phyloP scores from a whole-genome alignment of 2,888 invertebrate species.

The Archaeoteleia sp. region DNA sequence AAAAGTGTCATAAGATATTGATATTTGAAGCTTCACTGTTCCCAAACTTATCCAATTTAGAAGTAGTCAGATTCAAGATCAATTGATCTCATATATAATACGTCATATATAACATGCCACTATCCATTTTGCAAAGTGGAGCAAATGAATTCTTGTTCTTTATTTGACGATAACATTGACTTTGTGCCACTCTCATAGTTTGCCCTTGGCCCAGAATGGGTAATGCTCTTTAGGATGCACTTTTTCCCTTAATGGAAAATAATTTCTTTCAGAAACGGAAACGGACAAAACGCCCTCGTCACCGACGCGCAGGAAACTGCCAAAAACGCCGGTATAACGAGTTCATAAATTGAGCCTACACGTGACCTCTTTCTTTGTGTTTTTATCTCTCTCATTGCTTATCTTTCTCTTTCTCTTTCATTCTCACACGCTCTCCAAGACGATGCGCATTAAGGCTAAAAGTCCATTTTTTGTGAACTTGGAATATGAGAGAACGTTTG shows the following conservation, averaged over 20 bases:
- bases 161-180: background rate
- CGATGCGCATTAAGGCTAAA: conserved; percentile 54
- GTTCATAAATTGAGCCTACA: conserved; percentile 77
- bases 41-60: no score
- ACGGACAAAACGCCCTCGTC: conserved; percentile 91
- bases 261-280: conserved; percentile 84
- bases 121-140: no score
- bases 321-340: conserved; percentile 96
- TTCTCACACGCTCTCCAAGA: conserved; percentile 57
- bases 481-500: conserved; percentile 52
- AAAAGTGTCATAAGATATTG: no score
- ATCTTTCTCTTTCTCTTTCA: conserved; percentile 68
- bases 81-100: no score
- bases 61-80: no score
- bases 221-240: conserved; percentile 3
- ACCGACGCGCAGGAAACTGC: conserved; percentile 94
- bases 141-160: no score
- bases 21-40: no score
- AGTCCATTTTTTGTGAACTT: conserved; percentile 50
- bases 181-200: background rate
- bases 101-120: no score
- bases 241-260: conserved; percentile 29
- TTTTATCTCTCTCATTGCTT: conserved; percentile 77
- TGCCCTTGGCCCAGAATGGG: background rate
- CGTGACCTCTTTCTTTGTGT: conserved; percentile 79